Conservation (phyloP, 2,797 vertebrate species). For the Chiroxiphia lanceolata region DNA sequence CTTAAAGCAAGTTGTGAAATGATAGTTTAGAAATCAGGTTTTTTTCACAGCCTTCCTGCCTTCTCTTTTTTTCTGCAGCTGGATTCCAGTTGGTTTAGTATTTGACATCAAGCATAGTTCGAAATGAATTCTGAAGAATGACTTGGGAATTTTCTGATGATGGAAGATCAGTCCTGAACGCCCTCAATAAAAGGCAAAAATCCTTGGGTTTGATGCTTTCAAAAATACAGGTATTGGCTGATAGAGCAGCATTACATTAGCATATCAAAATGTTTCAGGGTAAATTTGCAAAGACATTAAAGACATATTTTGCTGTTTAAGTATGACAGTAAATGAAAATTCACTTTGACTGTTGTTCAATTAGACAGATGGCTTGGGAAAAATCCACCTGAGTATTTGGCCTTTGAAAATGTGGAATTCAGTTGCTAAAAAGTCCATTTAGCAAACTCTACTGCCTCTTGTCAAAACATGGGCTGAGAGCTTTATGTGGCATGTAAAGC, state of each 20-base stretch:
- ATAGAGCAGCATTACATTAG: background rate
- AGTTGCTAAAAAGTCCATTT: background rate
- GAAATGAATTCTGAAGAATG: background rate
- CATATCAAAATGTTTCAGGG: background rate
- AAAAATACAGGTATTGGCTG: background rate
- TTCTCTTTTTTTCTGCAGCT: background rate
- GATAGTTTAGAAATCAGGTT: background rate
- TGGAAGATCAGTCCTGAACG: background rate
- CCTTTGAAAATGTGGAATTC: background rate
- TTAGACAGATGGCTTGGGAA: background rate
- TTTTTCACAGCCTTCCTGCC: background rate
- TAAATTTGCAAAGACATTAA: background rate
- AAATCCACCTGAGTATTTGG: background rate
- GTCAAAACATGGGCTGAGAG: background rate
- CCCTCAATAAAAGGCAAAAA: background rate
- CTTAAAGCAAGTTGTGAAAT: background rate
- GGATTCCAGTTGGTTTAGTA: background rate
- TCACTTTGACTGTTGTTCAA: background rate
- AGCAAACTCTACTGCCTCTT: background rate
- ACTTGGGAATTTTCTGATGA: background rate
- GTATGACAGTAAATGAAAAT: background rate
- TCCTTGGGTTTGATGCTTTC: background rate
- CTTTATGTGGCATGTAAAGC: fast-evolving
- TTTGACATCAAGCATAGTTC: background rate
- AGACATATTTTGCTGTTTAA: background rate